These are phyloP conservation scores for Eupithecia inturbata DNA, from an alignment of 2,888 invertebrate genomes.

Conservation along the genomic window DNA sequence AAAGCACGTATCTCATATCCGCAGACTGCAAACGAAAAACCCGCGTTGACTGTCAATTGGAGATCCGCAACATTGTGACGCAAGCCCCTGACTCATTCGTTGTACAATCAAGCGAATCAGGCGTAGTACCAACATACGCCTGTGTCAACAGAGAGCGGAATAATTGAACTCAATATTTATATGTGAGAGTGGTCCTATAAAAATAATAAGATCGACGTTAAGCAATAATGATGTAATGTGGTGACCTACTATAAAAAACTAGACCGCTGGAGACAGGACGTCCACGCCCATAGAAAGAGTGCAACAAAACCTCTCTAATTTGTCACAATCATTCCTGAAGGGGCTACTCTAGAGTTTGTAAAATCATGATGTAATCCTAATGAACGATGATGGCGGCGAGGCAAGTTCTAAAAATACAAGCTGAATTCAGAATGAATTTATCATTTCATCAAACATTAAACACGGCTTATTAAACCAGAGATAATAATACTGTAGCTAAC, in stretches of 20 bases:
- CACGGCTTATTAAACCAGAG: not conserved
- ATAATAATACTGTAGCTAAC: not conserved
- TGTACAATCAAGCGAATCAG: constrained; percentile 35
- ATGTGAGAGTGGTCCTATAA: constrained; percentile 14
- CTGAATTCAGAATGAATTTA: not conserved
- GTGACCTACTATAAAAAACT: no score
- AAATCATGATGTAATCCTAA: not conserved
- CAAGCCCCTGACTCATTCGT: constrained; percentile 47
- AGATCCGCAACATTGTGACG: constrained; percentile 44
- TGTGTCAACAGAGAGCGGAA: constrained; percentile 38
- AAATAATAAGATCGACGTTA: not conserved
- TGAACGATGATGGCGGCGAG: not conserved
- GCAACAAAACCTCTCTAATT: not conserved
- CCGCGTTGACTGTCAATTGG: constrained; percentile 31
- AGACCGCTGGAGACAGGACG: not conserved
- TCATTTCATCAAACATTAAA: not conserved
- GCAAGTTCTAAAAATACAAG: not conserved
- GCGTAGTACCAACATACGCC: constrained; percentile 6
- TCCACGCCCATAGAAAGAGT: not conserved
- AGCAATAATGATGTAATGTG: not conserved
- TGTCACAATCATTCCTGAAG: not conserved
- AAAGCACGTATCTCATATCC: constrained; percentile 59
- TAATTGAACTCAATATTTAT: constrained; percentile 28
- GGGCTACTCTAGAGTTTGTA: not conserved
- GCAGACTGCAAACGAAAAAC: constrained; percentile 46